phyloP scores from a whole-genome alignment of 2,797 vertebrate genomes.

The Epinephelus coioides region DNA sequence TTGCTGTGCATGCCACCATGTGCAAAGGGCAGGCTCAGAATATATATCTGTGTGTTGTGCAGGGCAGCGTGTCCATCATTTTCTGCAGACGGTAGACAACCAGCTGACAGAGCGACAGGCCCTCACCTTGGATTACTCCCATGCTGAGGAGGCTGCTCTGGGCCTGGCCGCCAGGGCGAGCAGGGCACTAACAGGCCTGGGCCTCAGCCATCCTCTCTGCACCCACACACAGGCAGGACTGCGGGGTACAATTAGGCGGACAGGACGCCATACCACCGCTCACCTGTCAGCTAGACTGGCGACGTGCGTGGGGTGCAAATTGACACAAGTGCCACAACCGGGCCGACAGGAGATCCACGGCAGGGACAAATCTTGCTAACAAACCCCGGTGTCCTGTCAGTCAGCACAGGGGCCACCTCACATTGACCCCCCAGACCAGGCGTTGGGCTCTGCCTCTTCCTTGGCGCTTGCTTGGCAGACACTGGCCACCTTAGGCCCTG shows the following conservation, averaged over 20 bases:
- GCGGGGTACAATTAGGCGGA: constrained; percentile 88
- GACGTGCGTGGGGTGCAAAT: constrained; percentile 81
- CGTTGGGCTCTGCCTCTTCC: constrained; percentile 62
- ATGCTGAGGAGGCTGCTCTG: constrained; percentile 73
- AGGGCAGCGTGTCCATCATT: constrained; percentile 67
- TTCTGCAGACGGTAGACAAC: constrained; percentile 63
- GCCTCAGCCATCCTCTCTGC: constrained; percentile 72
- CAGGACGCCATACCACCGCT: constrained; percentile 78
- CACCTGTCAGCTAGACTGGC: constrained; percentile 85
- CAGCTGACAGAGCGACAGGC: constrained; percentile 80
- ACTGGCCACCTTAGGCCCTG: constrained; percentile 63
- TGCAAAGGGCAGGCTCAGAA: constrained; percentile 22
- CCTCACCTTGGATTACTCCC: constrained; percentile 82
- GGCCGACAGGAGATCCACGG: constrained; percentile 83
- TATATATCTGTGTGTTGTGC: constrained; percentile 40
- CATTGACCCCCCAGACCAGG: constrained; percentile 82
- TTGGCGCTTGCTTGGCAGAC: constrained; percentile 63
- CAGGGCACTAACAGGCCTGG: constrained; percentile 73
- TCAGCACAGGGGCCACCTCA: constrained; percentile 72
- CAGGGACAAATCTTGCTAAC: constrained; percentile 87
- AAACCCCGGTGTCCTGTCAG: constrained; percentile 85
- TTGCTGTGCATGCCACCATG: neutral
- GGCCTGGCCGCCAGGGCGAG: constrained; percentile 79
- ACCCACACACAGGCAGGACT: constrained; percentile 82
- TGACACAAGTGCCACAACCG: constrained; percentile 82